Percentiles rank a stretch among this genome's conserved stretches.
Evolutionary conservation across 2,888 invertebrate genomes (phyloP).

Genomic region (Luffia ferchaultella): DNA sequence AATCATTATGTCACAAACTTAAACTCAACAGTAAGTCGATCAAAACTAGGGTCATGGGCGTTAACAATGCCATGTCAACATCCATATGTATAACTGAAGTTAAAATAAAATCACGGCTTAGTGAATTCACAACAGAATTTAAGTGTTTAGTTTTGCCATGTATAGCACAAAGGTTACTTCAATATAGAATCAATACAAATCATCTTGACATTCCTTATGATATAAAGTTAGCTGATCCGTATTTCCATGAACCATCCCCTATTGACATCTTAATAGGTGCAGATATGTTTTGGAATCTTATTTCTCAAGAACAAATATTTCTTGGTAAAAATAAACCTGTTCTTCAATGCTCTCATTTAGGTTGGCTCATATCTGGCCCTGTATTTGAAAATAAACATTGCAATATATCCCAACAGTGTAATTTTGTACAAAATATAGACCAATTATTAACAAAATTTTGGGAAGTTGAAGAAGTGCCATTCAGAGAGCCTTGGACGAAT

Average conservation of each 20-base stretch:
- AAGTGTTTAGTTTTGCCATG: constrained; percentile 12
- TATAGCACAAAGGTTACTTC: constrained; percentile 1
- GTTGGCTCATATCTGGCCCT: constrained; percentile 15
- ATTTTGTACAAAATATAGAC: constrained; percentile 9
- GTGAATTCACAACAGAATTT: neutral
- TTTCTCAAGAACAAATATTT: constrained; percentile 14
- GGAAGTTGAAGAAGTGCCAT: constrained; percentile 14
- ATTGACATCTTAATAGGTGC: constrained; percentile 15
- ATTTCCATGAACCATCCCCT: constrained; percentile 9
- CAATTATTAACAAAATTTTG: constrained; percentile 13
- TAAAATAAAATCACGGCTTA: constrained; percentile 2
- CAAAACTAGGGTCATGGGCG: constrained; percentile 11
- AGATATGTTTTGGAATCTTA: constrained; percentile 14
- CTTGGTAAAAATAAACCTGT: constrained; percentile 11
- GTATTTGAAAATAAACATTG: constrained; percentile 3
- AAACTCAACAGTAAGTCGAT: constrained; percentile 11
- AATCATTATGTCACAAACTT: constrained; percentile 10
- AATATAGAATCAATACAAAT: neutral
- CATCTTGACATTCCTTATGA: constrained; percentile 1
- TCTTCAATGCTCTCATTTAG: constrained; percentile 14
- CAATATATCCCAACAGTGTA: constrained; percentile 10
- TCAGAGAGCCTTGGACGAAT: neutral
- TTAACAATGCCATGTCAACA: constrained; percentile 8
- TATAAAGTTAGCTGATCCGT: constrained; percentile 13
- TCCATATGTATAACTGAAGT: neutral